Evolutionary conservation across 2,797 vertebrate species (phyloP), one percentile per base, ranked within the genome.

Genomic region (Tinamus major): DNA sequence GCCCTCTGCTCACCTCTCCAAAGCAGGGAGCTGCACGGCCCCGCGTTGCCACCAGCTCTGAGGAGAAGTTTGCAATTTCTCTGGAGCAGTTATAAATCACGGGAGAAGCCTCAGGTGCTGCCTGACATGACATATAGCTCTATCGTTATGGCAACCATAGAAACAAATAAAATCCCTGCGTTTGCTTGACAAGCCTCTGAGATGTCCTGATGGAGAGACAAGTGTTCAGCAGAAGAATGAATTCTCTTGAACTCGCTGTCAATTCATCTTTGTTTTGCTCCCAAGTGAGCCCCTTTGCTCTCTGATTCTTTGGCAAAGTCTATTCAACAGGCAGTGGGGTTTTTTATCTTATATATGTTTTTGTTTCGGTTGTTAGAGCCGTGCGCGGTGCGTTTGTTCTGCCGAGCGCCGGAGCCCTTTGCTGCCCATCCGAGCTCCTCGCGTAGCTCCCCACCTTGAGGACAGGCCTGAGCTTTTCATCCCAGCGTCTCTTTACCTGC

Each of bases 111-210:
- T 96, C 93, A 97, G 97, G 95, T 87, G 96, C 82, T 3, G 46
- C 88, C 91, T 95, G 97, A 96, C 93, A 83, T 97, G 97, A 98
- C 97, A 97, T 97, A 96, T 90, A 96, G 96, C 96, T 97, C 92
- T 87, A 93, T 98, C 15, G 68, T 97, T 97, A 97, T 97, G 96
- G 96, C 96, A 97, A 98, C 97, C 95, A 85, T 0, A 90, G 96
- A 95, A 93, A 93, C 17, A 76, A 95, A 97, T 96, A 97, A 97
- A 98, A 97, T 95, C 91, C 19, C 92, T 70, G 76, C 95, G 93
- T 94, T 83, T 1, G 5, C 93, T 92, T 97, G 97, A 96, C 96
- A 96, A 95, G 96, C 91, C 92, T 96, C 95, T 90, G 97, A 88
- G 78, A 96, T 94, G 94, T 96, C 92, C 91, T 97, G 96, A 97